A percentile compares a stretch with the other conserved stretches of the same genome.
These are phyloP conservation scores for Melanitta fusca DNA, from an alignment of 2,797 vertebrate species.

Conservation along the genomic window DNA sequence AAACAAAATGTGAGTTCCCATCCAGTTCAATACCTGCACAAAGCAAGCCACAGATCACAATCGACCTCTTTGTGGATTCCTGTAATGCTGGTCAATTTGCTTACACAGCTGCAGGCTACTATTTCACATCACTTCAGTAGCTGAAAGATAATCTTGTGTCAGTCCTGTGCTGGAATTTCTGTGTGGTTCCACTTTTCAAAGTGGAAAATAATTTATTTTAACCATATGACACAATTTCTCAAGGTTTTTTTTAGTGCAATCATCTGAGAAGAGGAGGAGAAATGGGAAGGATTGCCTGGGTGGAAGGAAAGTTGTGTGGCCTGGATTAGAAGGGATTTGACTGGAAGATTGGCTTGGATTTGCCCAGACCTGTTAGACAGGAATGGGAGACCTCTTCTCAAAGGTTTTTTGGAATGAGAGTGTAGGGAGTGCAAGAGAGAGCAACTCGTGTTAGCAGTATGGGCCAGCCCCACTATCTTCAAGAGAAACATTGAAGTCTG, in stretches of 20 bases:
- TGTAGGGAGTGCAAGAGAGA: background rate
- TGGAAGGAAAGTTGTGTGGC: background rate
- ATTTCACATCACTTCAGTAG: background rate
- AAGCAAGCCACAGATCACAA: background rate
- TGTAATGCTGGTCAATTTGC: background rate
- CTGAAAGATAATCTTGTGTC: background rate
- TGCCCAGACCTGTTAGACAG: background rate
- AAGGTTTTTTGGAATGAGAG: background rate
- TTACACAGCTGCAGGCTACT: conserved; percentile 36
- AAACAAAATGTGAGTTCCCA: background rate
- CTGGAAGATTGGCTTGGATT: background rate
- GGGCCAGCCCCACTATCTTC: background rate
- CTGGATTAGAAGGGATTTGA: background rate
- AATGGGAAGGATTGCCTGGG: background rate
- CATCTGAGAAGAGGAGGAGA: background rate
- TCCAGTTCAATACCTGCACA: background rate
- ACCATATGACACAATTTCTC: background rate
- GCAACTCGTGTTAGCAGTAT: background rate
- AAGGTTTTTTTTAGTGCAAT: background rate
- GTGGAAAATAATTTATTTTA: background rate
- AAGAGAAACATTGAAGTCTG: background rate
- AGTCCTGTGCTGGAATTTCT: background rate
- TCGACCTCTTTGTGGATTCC: background rate
- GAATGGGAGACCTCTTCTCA: background rate
- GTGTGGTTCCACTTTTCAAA: background rate